Evolutionary conservation across 2,888 invertebrate genomes (phyloP).

Genomic region (Drepana falcataria): DNA sequence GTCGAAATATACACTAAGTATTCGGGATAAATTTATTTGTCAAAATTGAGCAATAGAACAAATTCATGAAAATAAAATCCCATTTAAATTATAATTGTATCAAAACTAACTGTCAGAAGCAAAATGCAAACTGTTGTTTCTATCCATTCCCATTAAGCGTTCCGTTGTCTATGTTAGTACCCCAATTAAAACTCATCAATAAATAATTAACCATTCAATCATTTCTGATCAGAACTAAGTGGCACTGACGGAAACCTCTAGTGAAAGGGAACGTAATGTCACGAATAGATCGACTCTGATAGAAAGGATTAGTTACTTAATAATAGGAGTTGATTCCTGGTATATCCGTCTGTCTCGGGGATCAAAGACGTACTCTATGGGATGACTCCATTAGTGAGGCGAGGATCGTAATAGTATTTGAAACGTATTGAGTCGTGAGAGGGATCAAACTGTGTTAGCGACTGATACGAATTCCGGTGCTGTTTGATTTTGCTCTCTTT

Average conservation of each 20-base stretch:
- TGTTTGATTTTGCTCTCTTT: slow-evolving; percentile 6
- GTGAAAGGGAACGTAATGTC: slow-evolving; percentile 10
- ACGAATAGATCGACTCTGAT: slow-evolving; percentile 24
- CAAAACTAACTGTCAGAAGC: too few relatives aligned
- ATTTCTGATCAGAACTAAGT: background rate
- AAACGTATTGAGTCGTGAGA: slow-evolving; percentile 31
- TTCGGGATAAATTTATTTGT: too few relatives aligned
- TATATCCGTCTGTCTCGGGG: slow-evolving; percentile 32
- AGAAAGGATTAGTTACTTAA: slow-evolving; percentile 32
- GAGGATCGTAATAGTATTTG: slow-evolving; percentile 31
- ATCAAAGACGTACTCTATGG: slow-evolving; percentile 37
- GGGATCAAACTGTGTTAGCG: slow-evolving; percentile 30
- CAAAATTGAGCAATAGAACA: too few relatives aligned
- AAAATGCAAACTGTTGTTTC: too few relatives aligned
- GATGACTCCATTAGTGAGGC: slow-evolving; percentile 37
- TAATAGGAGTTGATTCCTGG: slow-evolving; percentile 32
- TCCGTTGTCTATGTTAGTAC: background rate
- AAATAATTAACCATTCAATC: background rate
- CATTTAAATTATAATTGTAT: too few relatives aligned
- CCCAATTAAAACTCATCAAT: background rate
- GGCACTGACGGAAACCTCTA: background rate
- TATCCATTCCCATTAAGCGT: background rate
- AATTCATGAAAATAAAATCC: too few relatives aligned
- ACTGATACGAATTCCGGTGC: slow-evolving; percentile 16
- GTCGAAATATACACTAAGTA: too few relatives aligned